Evolutionary conservation across 2,888 invertebrate genomes (phyloP).

Genomic region (Anagyrus pseudococci): DNA sequence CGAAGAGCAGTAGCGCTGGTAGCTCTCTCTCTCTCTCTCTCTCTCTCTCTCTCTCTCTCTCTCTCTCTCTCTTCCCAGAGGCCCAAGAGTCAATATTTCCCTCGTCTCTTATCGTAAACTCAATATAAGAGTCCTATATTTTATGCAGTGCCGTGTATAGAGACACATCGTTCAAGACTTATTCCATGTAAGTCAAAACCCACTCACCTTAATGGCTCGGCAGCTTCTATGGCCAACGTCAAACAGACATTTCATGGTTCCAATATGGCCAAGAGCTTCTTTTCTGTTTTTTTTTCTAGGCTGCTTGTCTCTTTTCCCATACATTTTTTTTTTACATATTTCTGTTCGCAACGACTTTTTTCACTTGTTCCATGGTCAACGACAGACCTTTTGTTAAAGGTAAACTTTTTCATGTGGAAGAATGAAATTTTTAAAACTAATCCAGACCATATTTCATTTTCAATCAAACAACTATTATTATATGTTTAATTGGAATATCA

Average conservation of each 20-base stretch:
- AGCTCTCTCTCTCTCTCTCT: no score
- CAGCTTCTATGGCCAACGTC: constrained; percentile 32
- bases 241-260: constrained; percentile 38
- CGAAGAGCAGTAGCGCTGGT: background rate
- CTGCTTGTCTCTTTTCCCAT: background rate
- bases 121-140: constrained; percentile 48
- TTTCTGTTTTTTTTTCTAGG: constrained; percentile 1
- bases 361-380: no score
- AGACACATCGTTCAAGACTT: constrained; percentile 53
- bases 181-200: constrained; percentile 59
- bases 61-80: constrained; percentile 23
- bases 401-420: no score
- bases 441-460: no score
- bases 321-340: constrained; percentile 4
- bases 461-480: no score
- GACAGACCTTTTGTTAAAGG: no score
- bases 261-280: constrained; percentile 36
- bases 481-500: no score
- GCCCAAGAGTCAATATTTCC: constrained; percentile 40
- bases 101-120: constrained; percentile 41
- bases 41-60: no score
- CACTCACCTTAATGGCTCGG: constrained; percentile 58
- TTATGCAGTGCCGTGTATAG: constrained; percentile 54
- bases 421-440: no score
- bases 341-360: constrained; percentile 5